These are phyloP conservation scores for Leptopilina myrica DNA, from an alignment of 2,888 invertebrate species.

Conservation along the genomic window DNA sequence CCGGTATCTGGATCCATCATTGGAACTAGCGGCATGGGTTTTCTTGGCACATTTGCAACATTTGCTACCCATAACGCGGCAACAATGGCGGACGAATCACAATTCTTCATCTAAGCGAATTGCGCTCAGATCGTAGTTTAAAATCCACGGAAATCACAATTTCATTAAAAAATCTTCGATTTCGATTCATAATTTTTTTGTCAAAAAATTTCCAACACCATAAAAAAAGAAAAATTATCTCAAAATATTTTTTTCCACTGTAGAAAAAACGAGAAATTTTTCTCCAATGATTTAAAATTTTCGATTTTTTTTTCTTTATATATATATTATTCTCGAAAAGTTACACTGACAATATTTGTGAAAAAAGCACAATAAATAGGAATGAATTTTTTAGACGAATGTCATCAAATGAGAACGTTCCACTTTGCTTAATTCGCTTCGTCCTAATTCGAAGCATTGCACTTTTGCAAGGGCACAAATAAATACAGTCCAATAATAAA, in stretches of 20 bases:
- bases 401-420: constrained; percentile 48
- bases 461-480: constrained; percentile 44
- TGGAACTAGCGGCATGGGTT: constrained; percentile 59
- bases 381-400: constrained; percentile 43
- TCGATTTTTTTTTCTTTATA: no score
- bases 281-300: no score
- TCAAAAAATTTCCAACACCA: no score
- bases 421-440: constrained; percentile 45
- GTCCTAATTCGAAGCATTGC: constrained; percentile 54
- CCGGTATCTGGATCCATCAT: constrained; percentile 64
- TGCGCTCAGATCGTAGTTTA: no score
- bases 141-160: neutral
- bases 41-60: constrained; percentile 75
- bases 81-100: neutral
- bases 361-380: constrained; percentile 33
- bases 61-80: constrained; percentile 72
- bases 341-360: constrained; percentile 49
- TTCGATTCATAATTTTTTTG: neutral
- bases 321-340: constrained; percentile 52
- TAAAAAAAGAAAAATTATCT: no score
- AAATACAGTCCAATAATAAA: neutral
- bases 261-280: no score
- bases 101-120: constrained; percentile 12
- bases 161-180: no score
- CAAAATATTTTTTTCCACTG: no score